A percentile compares a stretch with the other conserved stretches of the same genome.
Evolutionary conservation across 2,113 vertebrate species (phyloP).

Genomic region (Hemicordylus capensis): DNA sequence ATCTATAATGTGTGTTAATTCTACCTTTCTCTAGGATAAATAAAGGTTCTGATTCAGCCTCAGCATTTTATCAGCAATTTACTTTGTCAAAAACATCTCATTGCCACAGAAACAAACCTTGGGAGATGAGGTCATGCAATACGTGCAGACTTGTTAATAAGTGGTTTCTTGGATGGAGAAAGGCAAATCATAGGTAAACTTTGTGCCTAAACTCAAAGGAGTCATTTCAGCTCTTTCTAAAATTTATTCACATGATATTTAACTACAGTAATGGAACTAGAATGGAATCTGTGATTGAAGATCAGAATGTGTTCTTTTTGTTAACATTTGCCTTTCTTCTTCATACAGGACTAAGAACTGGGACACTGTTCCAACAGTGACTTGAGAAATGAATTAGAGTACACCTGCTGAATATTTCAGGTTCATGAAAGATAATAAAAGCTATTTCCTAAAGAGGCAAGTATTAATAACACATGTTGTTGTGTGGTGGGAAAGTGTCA

Average conservation of each 20-base stretch:
- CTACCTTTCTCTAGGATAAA: constrained; percentile 7
- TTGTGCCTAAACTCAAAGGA: constrained; percentile 30
- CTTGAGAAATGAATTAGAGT: constrained; percentile 24
- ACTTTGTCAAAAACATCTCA: constrained; percentile 6
- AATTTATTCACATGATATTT: constrained; percentile 33
- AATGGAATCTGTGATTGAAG: rapidly evolving
- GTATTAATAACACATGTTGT: background rate
- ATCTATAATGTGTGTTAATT: background rate
- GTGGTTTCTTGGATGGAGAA: constrained; percentile 26
- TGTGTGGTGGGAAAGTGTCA: background rate
- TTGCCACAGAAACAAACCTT: constrained; percentile 17
- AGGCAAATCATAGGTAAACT: constrained; percentile 46
- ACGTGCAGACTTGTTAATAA: constrained; percentile 26
- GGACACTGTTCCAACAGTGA: constrained; percentile 17
- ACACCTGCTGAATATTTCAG: constrained; percentile 5
- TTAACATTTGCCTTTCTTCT: constrained; percentile 7
- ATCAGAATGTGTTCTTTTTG: background rate
- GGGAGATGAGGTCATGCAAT: constrained; percentile 29
- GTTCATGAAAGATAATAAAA: constrained; percentile 26
- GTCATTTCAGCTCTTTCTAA: constrained; percentile 6
- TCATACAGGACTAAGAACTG: background rate
- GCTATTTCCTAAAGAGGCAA: background rate
- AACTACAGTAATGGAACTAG: constrained; percentile 4
- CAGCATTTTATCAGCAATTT: constrained; percentile 1
- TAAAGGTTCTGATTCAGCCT: background rate